These are phyloP conservation scores for Hiodon alosoides DNA, from an alignment of 2,113 vertebrate species.

Conservation along the genomic window DNA sequence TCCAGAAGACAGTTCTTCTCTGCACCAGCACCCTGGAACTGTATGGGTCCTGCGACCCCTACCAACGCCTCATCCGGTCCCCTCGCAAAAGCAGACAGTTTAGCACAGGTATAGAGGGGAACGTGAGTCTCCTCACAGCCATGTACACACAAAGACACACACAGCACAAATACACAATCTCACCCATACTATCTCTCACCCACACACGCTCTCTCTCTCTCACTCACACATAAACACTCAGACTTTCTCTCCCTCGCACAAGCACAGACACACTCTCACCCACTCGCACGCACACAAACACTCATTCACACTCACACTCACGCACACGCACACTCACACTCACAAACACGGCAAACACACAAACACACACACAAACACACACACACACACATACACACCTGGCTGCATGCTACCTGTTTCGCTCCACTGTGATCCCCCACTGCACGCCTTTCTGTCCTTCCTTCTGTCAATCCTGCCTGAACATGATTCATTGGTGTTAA, in stretches of 20 bases:
- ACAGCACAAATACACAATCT: not conserved
- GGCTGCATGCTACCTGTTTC: not conserved
- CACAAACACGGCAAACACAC: too few relatives aligned
- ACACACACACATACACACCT: conserved; percentile 12
- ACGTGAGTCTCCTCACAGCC: conserved; percentile 27
- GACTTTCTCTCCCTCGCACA: too few relatives aligned
- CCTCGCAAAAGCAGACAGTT: conserved; percentile 92
- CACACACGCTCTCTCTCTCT: too few relatives aligned
- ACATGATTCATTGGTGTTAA: not conserved
- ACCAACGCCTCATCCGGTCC: conserved; percentile 87
- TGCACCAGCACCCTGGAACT: conserved; percentile 89
- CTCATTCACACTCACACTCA: not conserved
- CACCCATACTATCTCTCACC: not conserved
- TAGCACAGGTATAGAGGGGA: conserved; percentile 74
- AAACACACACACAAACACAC: too few relatives aligned
- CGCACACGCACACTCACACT: not conserved
- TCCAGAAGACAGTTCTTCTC: conserved; percentile 86
- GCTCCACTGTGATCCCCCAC: not conserved
- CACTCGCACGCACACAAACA: too few relatives aligned
- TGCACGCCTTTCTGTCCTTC: not conserved
- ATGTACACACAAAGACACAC: not conserved
- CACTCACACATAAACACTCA: too few relatives aligned
- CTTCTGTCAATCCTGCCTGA: not conserved
- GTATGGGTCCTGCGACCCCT: conserved; percentile 83
- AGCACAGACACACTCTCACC: too few relatives aligned